Conservation (phyloP, 2,113 vertebrate genomes). For the Tichodroma muraria region DNA sequence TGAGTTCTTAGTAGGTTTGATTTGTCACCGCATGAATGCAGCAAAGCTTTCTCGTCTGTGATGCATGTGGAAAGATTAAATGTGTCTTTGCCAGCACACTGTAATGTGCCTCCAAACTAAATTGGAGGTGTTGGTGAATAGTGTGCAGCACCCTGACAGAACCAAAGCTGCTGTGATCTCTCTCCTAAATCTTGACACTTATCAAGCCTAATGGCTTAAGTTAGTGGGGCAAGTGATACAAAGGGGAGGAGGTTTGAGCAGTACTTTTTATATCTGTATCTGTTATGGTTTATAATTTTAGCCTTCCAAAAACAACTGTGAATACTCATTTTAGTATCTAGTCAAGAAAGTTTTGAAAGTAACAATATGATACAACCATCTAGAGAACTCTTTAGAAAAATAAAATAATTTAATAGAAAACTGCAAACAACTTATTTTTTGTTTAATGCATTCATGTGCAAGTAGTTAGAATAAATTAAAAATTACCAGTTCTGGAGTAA, state of each 20-base stretch:
- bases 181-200: fast-evolving
- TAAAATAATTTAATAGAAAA: neutral
- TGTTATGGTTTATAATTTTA: neutral
- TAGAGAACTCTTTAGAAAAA: neutral
- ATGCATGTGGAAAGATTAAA: neutral
- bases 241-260: neutral
- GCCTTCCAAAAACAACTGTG: neutral
- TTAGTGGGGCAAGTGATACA: neutral
- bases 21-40: neutral
- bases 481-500: constrained; percentile 91
- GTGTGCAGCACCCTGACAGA: neutral
- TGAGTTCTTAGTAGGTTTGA: neutral
- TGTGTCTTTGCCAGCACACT: neutral
- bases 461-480: constrained; percentile 30
- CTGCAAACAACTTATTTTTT: neutral
- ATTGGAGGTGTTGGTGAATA: neutral
- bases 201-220: neutral
- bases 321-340: neutral
- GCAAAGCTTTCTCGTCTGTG: neutral
- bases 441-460: neutral
- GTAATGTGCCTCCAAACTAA: neutral
- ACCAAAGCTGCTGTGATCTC: neutral
- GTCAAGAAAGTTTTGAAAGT: neutral
- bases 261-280: neutral
- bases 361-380: neutral